Conservation (phyloP, 2,797 vertebrate species). For the Hylomyscus alleni region DNA sequence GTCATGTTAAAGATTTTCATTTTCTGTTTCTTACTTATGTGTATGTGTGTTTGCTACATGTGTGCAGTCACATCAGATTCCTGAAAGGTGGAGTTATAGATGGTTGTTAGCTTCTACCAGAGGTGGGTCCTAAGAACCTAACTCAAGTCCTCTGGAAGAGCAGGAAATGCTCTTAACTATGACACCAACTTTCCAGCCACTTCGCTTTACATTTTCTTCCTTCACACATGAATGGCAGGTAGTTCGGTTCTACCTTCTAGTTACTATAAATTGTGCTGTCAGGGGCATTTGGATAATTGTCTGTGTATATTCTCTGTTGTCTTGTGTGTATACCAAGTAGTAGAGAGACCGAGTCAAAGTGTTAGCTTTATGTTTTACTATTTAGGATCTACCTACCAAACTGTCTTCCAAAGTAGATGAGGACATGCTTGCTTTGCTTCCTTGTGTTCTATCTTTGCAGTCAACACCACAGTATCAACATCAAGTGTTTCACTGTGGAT, state of each 20-base stretch:
- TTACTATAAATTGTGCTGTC: neutral
- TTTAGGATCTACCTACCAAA: neutral
- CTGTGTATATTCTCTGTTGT: neutral
- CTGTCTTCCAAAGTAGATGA: neutral
- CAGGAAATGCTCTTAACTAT: neutral
- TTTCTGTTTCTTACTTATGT: neutral
- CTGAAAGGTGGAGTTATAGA: neutral
- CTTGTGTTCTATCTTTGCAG: neutral
- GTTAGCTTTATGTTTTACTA: neutral
- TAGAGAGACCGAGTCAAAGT: neutral
- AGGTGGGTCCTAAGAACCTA: neutral
- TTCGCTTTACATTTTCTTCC: neutral
- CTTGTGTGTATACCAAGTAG: neutral
- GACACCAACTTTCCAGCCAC: neutral
- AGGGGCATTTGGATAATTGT: neutral
- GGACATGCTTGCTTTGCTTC: neutral
- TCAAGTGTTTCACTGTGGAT: neutral
- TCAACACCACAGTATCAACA: neutral
- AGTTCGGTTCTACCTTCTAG: neutral
- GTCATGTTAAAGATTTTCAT: neutral
- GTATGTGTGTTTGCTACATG: neutral
- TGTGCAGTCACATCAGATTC: neutral
- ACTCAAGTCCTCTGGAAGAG: neutral
- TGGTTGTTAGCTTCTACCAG: neutral
- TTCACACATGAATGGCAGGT: constrained; percentile 4